These are phyloP conservation scores for Drosophila stalkeri DNA, from an alignment of 2,888 invertebrate genomes.

Conservation along the genomic window DNA sequence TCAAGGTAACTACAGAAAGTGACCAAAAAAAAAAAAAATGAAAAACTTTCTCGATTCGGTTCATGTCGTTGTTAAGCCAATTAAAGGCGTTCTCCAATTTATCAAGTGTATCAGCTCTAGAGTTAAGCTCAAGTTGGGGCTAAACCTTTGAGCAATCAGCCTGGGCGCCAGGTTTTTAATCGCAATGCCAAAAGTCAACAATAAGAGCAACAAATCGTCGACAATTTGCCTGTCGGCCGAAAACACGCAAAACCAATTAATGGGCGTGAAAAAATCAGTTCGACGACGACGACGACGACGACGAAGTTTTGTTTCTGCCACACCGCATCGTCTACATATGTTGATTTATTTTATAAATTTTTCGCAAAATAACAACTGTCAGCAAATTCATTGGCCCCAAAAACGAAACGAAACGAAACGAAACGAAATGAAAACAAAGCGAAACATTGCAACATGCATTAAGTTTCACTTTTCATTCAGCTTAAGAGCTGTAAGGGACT, in stretches of 20 bases:
- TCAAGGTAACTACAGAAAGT: conserved; percentile 53
- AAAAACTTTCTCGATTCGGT: conserved; percentile 51
- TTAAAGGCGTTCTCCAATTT: conserved; percentile 56
- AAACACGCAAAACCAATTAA: conserved; percentile 80
- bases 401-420: conserved; percentile 39
- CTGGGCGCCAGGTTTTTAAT: conserved; percentile 40
- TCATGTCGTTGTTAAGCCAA: conserved; percentile 50
- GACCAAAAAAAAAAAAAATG: conserved; percentile 39
- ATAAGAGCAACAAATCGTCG: conserved; percentile 71
- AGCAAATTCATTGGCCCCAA: conserved; percentile 73
- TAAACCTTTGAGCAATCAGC: conserved; percentile 30
- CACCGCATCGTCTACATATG: conserved; percentile 54
- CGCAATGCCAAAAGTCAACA: conserved; percentile 45
- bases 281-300: conserved; percentile 55
- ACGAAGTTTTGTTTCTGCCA: conserved; percentile 61
- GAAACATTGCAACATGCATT: conserved; percentile 53
- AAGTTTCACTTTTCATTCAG: conserved; percentile 78
- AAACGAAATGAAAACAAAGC: conserved; percentile 26
- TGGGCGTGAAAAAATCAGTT: conserved; percentile 76
- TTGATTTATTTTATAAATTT: conserved; percentile 72
- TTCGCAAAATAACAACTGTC: conserved; percentile 69
- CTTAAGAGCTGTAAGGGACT: conserved; percentile 38
- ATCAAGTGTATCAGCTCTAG: conserved; percentile 44
- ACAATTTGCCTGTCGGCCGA: conserved; percentile 74
- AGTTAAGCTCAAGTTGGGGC: conserved; percentile 20